A percentile compares a stretch with the other conserved stretches of the same genome.
Conservation (phyloP, 2,888 invertebrate species). For the Catocala sponsa region DNA sequence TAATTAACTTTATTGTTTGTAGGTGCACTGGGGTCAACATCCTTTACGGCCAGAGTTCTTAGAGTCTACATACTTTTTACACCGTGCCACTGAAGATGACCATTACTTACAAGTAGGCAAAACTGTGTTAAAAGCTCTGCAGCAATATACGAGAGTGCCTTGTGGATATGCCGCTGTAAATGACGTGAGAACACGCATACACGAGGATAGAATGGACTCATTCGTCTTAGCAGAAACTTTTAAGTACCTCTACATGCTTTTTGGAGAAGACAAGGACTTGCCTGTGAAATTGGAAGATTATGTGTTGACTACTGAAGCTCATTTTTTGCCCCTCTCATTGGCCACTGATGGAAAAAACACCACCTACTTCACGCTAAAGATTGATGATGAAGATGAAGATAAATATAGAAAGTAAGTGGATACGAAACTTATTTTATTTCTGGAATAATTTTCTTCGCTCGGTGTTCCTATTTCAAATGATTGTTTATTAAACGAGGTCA, state of each 20-base stretch:
- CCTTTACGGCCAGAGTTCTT: conserved; percentile 98
- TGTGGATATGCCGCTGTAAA: conserved; percentile 99
- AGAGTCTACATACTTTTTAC: conserved; percentile 99
- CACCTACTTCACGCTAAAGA: conserved; percentile 78
- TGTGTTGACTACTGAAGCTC: conserved; percentile 97
- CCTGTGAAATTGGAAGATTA: conserved; percentile 95
- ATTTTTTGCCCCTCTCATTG: conserved; percentile 96
- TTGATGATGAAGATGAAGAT: conserved; percentile 81
- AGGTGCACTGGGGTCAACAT: conserved; percentile 99
- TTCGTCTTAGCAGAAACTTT: conserved; percentile 99
- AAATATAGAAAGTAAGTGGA: conserved; percentile 76
- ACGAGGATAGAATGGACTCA: conserved; percentile 99
- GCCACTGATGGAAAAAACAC: conserved; percentile 89
- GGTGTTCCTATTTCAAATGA: background rate
- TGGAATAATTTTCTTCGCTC: background rate
- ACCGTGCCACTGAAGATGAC: conserved; percentile 97
- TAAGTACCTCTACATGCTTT: conserved; percentile 98
- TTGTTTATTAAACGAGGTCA: no score
- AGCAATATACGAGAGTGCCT: conserved; percentile 96
- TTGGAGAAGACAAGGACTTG: conserved; percentile 94
- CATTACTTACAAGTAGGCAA: conserved; percentile 97
- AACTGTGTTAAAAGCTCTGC: conserved; percentile 95
- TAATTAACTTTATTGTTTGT: conserved; percentile 16
- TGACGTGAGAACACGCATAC: conserved; percentile 95
- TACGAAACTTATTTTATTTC: background rate